Base-by-base conservation (phyloP, 2,113 vertebrate species). In the Lophura nycthemera region DNA sequence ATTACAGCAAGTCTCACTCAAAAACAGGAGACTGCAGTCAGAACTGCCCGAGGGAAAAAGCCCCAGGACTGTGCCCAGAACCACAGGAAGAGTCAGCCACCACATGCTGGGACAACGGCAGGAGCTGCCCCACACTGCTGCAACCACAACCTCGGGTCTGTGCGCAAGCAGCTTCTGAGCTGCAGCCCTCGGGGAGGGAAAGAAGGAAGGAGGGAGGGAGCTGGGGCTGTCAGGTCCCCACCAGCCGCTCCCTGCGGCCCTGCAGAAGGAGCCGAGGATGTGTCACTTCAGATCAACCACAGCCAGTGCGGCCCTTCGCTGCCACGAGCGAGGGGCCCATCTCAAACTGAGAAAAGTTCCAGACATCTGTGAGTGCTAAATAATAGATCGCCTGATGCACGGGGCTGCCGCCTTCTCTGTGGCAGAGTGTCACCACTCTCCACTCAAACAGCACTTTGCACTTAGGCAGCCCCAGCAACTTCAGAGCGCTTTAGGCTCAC, bases 351-450 rank as follows among this genome's bases (percentile, higher is more conserved):
- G 90, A 27, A 83, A 95, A 92, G 88, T 92, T 92, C 1, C 2
- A 78, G 90, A 93, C 95, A 96, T 92, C 96, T 96, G 96, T 7
- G 89, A 75, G 86, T 4, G 6, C 86, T 95, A 24, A 96, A 96
- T 95, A 95, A 96, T 84, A 5, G 54, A 96, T 94, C 45, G 11
- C 36, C 67, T 16, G 32, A 2, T 0, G 65, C 42, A 2, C 4
- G 59, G 59, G 66, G 75, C 78, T 6, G 89, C 83, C 40, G 11
- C 71, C 36, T 22, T 43, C 72, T 43, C 77, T 3, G 3, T 19
- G 59, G 50, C 75, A 19, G 18, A 18, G 54, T 8, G 56, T 14
- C 69, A 1, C 29, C 20, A 4, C 22, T 87, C 82, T 30, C 17
- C 75, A 50, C 67, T 80, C 71, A 11, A 2, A 95, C 96, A 95